phyloP scores from a whole-genome alignment of 2,797 vertebrate species.

The Eulemur albifrons region DNA sequence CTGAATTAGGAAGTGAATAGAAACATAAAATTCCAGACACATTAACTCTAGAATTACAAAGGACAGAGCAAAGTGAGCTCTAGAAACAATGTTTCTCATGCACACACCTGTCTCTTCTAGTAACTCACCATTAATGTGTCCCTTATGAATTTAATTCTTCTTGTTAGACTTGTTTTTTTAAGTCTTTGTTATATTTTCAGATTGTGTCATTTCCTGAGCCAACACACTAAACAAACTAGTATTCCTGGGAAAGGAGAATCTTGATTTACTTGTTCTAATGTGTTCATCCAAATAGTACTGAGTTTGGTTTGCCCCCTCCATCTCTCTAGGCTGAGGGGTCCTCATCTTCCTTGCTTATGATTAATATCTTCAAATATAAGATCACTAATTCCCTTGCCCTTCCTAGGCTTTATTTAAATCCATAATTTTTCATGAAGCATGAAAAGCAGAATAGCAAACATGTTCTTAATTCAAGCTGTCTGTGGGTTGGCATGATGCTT shows the following conservation, averaged over 20 bases:
- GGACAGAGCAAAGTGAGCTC: neutral
- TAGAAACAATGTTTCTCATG: neutral
- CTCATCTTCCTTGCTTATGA: neutral
- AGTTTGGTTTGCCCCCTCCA: neutral
- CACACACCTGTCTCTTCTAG: neutral
- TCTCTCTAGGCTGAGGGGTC: neutral
- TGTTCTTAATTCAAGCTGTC: neutral
- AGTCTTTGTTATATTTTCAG: neutral
- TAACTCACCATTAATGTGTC: neutral
- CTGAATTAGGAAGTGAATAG: neutral
- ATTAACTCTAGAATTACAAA: neutral
- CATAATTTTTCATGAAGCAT: neutral
- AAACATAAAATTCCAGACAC: neutral
- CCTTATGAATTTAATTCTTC: neutral
- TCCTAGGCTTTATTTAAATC: constrained; percentile 4
- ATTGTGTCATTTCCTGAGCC: neutral
- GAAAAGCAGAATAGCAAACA: neutral
- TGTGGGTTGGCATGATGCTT: neutral
- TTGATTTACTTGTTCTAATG: neutral
- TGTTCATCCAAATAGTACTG: neutral
- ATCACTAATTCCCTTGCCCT: neutral
- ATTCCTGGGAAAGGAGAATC: neutral
- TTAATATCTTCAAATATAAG: neutral
- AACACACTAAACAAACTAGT: neutral
- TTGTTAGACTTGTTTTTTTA: constrained; percentile 11